Conservation (phyloP, 2,797 vertebrate species). For the Sparus aurata region DNA sequence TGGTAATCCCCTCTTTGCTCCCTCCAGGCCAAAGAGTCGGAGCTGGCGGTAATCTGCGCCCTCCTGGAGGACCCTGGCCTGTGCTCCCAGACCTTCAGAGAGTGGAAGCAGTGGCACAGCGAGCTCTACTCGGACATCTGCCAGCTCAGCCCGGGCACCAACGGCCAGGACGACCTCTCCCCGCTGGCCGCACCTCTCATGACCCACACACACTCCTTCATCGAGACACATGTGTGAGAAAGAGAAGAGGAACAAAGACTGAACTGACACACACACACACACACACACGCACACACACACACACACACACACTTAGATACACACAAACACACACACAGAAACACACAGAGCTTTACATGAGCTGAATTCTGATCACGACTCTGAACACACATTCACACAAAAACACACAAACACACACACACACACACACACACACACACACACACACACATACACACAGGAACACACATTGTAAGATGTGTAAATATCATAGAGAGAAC, state of each 20-base stretch:
- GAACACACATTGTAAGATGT: conserved; percentile 87
- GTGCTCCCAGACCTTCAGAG: conserved; percentile 91
- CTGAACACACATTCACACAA: conserved; percentile 61
- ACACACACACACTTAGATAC: conserved; percentile 40
- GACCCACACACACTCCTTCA: conserved; percentile 93
- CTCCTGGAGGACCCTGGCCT: conserved; percentile 90
- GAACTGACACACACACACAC: conserved; percentile 44
- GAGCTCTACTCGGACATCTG: conserved; percentile 93
- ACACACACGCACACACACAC: conserved; percentile 32
- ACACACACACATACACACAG: conserved; percentile 53
- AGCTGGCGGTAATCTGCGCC: conserved; percentile 88
- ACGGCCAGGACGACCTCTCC: conserved; percentile 88
- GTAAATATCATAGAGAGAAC: conserved; percentile 87
- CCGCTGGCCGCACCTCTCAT: conserved; percentile 86
- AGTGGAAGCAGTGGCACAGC: conserved; percentile 93
- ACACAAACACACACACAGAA: conserved; percentile 33
- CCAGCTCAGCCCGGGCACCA: conserved; percentile 89
- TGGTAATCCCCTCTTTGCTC: conserved; percentile 30
- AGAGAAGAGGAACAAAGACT: conserved; percentile 38
- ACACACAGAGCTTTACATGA: conserved; percentile 49
- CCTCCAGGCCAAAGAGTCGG: conserved; percentile 90
- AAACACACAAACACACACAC: conserved; percentile 39
- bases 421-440: conserved; percentile 5
- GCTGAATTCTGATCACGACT: conserved; percentile 53
- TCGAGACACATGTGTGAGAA: conserved; percentile 91